Conservation (phyloP, 2,888 invertebrate genomes). For the Phalera bucephala region DNA sequence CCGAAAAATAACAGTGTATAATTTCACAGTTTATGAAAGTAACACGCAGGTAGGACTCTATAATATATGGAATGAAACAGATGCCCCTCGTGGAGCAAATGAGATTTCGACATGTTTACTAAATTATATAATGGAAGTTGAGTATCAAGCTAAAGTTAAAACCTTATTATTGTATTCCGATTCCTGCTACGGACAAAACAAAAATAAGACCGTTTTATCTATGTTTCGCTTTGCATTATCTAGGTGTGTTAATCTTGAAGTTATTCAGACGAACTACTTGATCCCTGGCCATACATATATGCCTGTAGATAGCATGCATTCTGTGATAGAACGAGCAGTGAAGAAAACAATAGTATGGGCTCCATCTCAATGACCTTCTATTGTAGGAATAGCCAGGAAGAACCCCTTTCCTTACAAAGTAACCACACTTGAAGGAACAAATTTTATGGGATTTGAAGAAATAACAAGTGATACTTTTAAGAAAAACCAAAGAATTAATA, state of each 20-base stretch:
- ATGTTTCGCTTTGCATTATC: neutral
- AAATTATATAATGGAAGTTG: neutral
- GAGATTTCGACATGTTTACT: slow-evolving; percentile 3
- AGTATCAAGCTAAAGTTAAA: neutral
- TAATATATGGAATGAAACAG: slow-evolving; percentile 3
- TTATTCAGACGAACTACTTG: slow-evolving; percentile 16
- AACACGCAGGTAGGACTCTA: neutral
- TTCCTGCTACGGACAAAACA: neutral
- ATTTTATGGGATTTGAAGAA: slow-evolving; percentile 1
- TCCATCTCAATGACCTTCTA: too few species aligned
- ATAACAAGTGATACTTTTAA: neutral
- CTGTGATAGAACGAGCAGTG: slow-evolving; percentile 3
- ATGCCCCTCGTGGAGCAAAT: slow-evolving; percentile 2
- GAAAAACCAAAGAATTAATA: neutral
- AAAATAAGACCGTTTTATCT: neutral
- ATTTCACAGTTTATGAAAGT: slow-evolving; percentile 1
- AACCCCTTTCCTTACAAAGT: slow-evolving; percentile 4
- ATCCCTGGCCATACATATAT: slow-evolving; percentile 7
- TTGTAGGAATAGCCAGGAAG: slow-evolving; percentile 2
- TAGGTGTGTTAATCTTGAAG: neutral
- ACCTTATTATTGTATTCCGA: neutral
- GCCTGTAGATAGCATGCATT: slow-evolving; percentile 7
- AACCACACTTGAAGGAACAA: neutral
- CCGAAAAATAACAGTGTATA: slow-evolving; percentile 1
- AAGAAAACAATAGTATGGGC: slow-evolving; percentile 1